Evolutionary conservation across 2,888 invertebrate genomes (phyloP).

Genomic region (Melitaea athalia): DNA sequence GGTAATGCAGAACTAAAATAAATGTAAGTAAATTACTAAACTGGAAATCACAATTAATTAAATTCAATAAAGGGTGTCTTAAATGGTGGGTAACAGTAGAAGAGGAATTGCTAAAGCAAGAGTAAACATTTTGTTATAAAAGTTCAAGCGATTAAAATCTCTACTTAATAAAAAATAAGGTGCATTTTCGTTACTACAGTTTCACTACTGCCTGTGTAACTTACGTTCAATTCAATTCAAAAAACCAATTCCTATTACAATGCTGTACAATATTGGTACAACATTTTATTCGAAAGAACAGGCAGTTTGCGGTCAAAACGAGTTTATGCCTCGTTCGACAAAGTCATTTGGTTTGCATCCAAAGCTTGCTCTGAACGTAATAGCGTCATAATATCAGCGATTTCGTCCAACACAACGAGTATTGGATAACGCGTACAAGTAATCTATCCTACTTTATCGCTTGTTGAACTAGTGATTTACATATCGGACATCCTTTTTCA

Average conservation of each 20-base stretch:
- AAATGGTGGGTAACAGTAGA: too few relatives aligned
- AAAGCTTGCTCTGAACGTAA: constrained; percentile 41
- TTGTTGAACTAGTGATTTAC: constrained; percentile 22
- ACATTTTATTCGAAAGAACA: constrained; percentile 36
- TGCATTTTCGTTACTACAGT: neutral
- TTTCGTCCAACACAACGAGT: constrained; percentile 38
- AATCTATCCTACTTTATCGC: constrained; percentile 33
- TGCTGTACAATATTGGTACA: constrained; percentile 13
- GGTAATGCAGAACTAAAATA: too few relatives aligned
- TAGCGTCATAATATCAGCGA: constrained; percentile 41
- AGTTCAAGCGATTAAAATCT: neutral
- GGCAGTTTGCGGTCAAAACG: constrained; percentile 40
- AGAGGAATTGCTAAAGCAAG: neutral
- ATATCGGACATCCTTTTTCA: constrained; percentile 29
- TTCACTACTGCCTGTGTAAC: neutral
- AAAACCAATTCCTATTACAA: constrained; percentile 8
- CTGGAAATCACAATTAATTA: too few relatives aligned
- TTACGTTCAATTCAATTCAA: constrained; percentile 9
- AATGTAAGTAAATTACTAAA: too few relatives aligned
- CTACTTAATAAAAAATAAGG: neutral
- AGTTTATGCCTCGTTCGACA: constrained; percentile 37
- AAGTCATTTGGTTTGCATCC: constrained; percentile 45
- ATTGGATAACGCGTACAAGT: constrained; percentile 35
- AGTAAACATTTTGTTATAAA: neutral
- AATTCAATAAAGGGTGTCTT: too few relatives aligned